These are phyloP conservation scores for Omphaloscelis lunosa DNA, from an alignment of 2,888 invertebrate genomes.

Conservation along the genomic window DNA sequence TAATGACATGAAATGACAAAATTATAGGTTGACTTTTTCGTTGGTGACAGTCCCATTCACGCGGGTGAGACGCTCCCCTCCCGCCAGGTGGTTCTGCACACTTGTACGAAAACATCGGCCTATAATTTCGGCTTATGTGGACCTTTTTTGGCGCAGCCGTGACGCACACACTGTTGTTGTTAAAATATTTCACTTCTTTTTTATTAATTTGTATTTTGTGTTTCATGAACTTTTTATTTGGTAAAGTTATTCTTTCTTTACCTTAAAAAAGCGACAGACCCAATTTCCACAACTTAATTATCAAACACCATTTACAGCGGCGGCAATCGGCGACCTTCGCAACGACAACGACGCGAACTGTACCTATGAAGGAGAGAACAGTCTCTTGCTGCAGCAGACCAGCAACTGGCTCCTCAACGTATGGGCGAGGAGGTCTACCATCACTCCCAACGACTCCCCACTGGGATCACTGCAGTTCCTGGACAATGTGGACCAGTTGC, in stretches of 20 bases:
- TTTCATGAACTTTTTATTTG: no score
- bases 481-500: slow-evolving; percentile 87
- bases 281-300: background rate
- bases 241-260: background rate
- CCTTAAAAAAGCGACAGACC: background rate
- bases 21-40: no score
- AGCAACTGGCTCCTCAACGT: slow-evolving; percentile 95
- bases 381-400: slow-evolving; percentile 96
- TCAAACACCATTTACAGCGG: slow-evolving; percentile 85
- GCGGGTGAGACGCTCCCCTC: no score
- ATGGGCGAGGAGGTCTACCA: slow-evolving; percentile 86
- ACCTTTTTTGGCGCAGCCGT: no score
- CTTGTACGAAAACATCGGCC: no score
- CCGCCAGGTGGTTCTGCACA: no score
- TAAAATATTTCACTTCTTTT: no score
- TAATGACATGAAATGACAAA: no score
- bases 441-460: slow-evolving; percentile 90
- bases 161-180: no score
- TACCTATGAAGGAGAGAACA: slow-evolving; percentile 98
- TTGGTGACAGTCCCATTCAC: no score
- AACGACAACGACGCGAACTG: slow-evolving; percentile 96
- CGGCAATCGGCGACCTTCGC: slow-evolving; percentile 94
- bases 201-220: no score
- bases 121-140: no score
- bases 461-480: slow-evolving; percentile 93